These are phyloP conservation scores for Sebastes trivittatus DNA, from an alignment of 2,797 vertebrate species.

Conservation along the genomic window DNA sequence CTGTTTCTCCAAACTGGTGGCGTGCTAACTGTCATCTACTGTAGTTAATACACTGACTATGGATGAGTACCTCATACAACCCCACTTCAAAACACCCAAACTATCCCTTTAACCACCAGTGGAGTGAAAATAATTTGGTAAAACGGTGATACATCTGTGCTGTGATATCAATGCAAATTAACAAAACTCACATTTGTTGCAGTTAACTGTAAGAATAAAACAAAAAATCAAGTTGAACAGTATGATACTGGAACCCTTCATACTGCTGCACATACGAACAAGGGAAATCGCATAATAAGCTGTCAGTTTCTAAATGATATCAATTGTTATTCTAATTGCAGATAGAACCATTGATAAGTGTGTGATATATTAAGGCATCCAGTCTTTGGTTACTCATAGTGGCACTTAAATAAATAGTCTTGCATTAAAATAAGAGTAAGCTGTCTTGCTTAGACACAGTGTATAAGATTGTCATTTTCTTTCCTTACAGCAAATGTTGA, in stretches of 20 bases:
- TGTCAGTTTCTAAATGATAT: conserved; percentile 14
- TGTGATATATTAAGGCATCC: conserved; percentile 66
- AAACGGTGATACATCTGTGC: not conserved
- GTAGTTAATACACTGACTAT: no score
- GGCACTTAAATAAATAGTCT: conserved; percentile 65
- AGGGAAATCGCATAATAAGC: not conserved
- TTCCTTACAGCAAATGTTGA: conserved; percentile 42
- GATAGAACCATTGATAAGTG: conserved; percentile 7
- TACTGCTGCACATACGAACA: conserved; percentile 3
- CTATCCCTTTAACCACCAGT: not conserved
- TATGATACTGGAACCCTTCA: conserved; percentile 17
- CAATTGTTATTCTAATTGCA: not conserved
- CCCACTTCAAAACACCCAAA: no score
- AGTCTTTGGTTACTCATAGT: conserved; percentile 70
- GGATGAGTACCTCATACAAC: no score
- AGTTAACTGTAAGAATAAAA: conserved; percentile 1
- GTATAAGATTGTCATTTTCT: conserved; percentile 23
- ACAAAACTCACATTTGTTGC: conserved; percentile 25
- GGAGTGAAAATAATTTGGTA: not conserved
- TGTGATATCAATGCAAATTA: conserved; percentile 1
- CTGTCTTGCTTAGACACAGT: conserved; percentile 47
- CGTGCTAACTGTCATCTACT: no score
- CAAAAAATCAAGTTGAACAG: not conserved
- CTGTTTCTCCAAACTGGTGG: no score
- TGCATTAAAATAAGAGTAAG: conserved; percentile 30